Evolutionary conservation across 2,113 vertebrate species (phyloP), one percentile per base, ranked within the genome.

Genomic region (Petroica traversi): DNA sequence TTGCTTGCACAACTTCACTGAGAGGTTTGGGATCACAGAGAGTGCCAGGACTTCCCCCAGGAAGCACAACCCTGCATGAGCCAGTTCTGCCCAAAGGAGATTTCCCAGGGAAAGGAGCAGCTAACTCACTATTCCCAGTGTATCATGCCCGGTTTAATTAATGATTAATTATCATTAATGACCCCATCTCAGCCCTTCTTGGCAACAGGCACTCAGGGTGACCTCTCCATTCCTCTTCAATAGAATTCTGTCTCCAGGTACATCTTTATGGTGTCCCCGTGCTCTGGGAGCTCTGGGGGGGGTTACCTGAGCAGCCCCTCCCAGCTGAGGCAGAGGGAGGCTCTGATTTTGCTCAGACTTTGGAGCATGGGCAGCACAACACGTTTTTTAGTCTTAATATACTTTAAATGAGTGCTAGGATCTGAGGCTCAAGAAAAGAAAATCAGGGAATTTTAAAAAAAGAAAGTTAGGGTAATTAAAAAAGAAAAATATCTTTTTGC

Each of bases 1-100:
- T 97, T 98, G 95, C 90, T 95, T 95, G 94, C 93, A 91, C 94
- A 96, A 96, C 96, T 98, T 97, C 61, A 49, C 66, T 59, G 76
- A 74, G 82, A 75, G 90, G 46, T 84, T 91, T 90, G 61, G 93
- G 76, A 87, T 86, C 80, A 22, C 57, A 19, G 13, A 10, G 14
- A 74, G 87, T 61, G 89, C 51, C 64, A 38, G 11, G 5, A 75
- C 91, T 95, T 41, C 69, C 89, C 66, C 63, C 7, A 18, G 91
- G 41, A 93, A 51, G 34, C 51, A 59, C 22, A 31, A 33, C 14
- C 28, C 80, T 28, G 12, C 14, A 16, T 26, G 19, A 85, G 62
- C 40, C 69, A 31, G 12, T 52, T 11, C 22, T 69, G 57, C 52
- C 38, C 31, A 19, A 19, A 63, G 79, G 18, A 68, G 85, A 59